phyloP scores from a whole-genome alignment of 2,113 vertebrate species.

The Chelonoidis abingdonii region DNA sequence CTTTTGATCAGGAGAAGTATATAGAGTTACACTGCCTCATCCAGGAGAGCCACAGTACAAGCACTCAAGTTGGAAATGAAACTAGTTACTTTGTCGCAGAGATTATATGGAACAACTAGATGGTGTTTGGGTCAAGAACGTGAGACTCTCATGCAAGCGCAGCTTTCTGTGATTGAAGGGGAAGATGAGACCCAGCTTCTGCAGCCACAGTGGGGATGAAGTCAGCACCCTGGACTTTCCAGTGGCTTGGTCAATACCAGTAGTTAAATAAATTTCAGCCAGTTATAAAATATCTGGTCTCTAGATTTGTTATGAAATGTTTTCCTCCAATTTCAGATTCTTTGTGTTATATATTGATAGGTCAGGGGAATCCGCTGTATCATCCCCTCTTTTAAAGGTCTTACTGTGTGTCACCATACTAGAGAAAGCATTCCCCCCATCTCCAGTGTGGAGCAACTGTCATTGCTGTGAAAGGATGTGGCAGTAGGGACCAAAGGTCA shows the following conservation, averaged over 20 bases:
- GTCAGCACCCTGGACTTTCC: accelerated
- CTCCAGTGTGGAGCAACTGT: accelerated
- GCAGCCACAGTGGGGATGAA: not conserved
- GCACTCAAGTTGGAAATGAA: not conserved
- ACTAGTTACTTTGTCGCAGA: no score
- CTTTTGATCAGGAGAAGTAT: not conserved
- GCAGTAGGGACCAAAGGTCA: not conserved
- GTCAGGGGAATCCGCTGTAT: conserved; percentile 23
- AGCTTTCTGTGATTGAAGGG: not conserved
- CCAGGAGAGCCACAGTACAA: accelerated
- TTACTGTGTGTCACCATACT: not conserved
- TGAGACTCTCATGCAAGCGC: not conserved
- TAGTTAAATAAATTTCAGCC: conserved; percentile 2
- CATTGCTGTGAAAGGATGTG: not conserved
- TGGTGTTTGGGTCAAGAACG: not conserved
- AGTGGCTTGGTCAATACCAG: not conserved
- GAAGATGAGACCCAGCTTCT: not conserved
- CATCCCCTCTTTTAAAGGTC: conserved; percentile 8
- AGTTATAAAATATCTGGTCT: conserved; percentile 22
- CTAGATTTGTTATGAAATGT: not conserved
- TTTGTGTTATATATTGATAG: conserved; percentile 5
- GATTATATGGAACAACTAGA: not conserved
- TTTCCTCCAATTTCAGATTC: accelerated
- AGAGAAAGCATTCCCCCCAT: not conserved
- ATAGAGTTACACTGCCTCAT: not conserved